Evolutionary conservation across 2,797 vertebrate genomes (phyloP), one percentile per base, ranked within the genome.

Genomic region (Lagocephalus sceleratus): DNA sequence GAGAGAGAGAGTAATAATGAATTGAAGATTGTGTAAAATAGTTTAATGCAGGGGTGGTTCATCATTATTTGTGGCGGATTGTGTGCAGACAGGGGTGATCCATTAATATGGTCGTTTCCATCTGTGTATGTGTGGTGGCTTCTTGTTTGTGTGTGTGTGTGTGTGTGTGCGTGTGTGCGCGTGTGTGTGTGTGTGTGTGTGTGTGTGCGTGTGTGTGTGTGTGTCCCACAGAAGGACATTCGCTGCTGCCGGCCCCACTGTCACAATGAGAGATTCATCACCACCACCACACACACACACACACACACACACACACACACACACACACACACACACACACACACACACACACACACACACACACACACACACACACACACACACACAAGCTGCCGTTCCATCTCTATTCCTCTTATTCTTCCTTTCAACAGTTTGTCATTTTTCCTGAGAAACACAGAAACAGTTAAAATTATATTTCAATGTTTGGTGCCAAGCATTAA

Each of bases 31-130:
- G 90, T 90, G 85, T 88, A 90, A 90, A 89, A 89, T 90, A 89
- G 87, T 91, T 90, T 89, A 91, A 91, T 91, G 84, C 85, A 82
- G 85, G 82, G 87, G 90, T 90, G 90, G 90, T 92, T 90, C 87
- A 91, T 91, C 91, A 92, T 92, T 92, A 92, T 92, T 91, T 91
- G 90, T 87, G 88, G 85, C 54, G 85, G 86, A 87, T 89, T 91
- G 85, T 82, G 63, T 82, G 79, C 84, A 88, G 90, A 92, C 91
- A 92, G 90, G 79, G 79, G 90, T 90, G 89, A 92, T 92, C 89
- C 90, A 92, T 92, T 92, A 92, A 85, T 86, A 81, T 81, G 82
- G 85, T 86, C 83, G 76, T 89, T 90, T 89, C 86, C 83, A 87
- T 84, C 82, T 89, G 83, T 89, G 86, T 83, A 71, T 81, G 65